phyloP scores from a whole-genome alignment of 2,113 vertebrate genomes.

The Pseudonaja textilis region DNA sequence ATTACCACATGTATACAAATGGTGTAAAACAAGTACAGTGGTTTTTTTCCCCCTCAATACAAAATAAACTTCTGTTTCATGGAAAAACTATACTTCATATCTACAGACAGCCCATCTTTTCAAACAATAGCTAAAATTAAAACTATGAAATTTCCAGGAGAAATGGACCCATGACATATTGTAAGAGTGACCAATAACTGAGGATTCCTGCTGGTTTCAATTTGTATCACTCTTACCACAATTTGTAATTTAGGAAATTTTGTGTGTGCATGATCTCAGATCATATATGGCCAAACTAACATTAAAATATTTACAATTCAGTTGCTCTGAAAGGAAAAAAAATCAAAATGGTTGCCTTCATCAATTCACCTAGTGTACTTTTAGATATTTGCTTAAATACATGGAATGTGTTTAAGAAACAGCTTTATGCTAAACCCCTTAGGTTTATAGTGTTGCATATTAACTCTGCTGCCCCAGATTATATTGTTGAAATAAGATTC shows the following conservation, averaged over 20 bases:
- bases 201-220: slow-evolving; percentile 67
- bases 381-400: slow-evolving; percentile 46
- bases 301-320: slow-evolving; percentile 81
- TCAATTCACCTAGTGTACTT: slow-evolving; percentile 36
- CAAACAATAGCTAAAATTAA: slow-evolving; percentile 80
- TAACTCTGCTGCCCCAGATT: slow-evolving; percentile 34
- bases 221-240: slow-evolving; percentile 50
- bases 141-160: slow-evolving; percentile 79
- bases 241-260: slow-evolving; percentile 51
- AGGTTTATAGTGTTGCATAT: slow-evolving; percentile 40
- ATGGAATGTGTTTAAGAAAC: slow-evolving; percentile 79
- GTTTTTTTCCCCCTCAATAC: slow-evolving; percentile 82
- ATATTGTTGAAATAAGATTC: slow-evolving; percentile 27
- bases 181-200: slow-evolving; percentile 68
- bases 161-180: slow-evolving; percentile 75
- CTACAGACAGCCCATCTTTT: slow-evolving; percentile 81
- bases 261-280: slow-evolving; percentile 71
- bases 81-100: slow-evolving; percentile 85
- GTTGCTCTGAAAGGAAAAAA: slow-evolving; percentile 67
- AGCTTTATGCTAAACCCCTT: slow-evolving; percentile 55
- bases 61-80: slow-evolving; percentile 90
- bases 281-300: slow-evolving; percentile 73
- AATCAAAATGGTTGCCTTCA: slow-evolving; percentile 65
- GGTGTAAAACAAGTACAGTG: slow-evolving; percentile 93
- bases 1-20: slow-evolving; percentile 96